A percentile compares a stretch with the other conserved stretches of the same genome.
Conservation (phyloP, 1,140 invertebrate species). For the Helicoverpa zea region DNA sequence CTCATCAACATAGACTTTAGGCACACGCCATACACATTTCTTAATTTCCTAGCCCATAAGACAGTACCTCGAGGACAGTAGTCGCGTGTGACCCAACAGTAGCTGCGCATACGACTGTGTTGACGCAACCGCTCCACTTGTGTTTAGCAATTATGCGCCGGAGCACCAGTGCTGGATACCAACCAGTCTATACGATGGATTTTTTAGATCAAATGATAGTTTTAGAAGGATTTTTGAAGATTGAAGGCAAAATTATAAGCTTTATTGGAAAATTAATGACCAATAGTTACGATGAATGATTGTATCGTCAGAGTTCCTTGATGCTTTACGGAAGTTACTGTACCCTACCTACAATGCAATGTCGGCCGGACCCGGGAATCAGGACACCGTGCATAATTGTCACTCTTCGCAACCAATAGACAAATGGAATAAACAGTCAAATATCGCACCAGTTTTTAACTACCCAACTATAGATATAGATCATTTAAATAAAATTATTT, state of each 20-base stretch:
- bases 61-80: not conserved
- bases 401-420: not conserved
- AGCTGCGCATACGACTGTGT: not conserved
- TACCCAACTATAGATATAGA: no score
- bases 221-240: not conserved
- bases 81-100: conserved; percentile 28
- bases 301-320: no score
- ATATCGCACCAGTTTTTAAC: no score
- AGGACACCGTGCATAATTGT: no score
- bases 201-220: not conserved
- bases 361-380: no score
- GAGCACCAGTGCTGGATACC: not conserved
- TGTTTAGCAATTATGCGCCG: conserved; percentile 7
- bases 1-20: no score
- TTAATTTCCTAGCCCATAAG: not conserved
- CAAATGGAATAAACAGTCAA: not conserved
- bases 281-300: no score
- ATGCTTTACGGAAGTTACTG: no score
- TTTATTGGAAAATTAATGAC: no score
- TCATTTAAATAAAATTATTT: no score
- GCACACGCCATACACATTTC: not conserved
- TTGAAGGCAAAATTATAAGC: no score
- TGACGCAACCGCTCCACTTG: conserved; percentile 11
- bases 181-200: not conserved
- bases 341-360: no score